Conservation (phyloP, 2,113 vertebrate genomes). For the Seriola dumerili region DNA sequence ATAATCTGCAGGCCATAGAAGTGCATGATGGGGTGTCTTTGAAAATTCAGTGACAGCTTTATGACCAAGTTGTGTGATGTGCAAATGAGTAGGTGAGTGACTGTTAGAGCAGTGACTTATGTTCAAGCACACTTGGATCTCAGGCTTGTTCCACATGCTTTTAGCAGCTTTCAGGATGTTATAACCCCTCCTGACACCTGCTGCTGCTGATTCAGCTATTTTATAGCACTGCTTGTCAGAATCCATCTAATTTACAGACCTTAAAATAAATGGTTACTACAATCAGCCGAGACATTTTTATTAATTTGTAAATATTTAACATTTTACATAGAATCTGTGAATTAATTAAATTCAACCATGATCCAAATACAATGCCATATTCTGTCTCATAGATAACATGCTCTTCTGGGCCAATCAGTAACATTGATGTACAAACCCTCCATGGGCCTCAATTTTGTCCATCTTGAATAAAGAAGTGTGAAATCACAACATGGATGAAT, state of each 20-base stretch:
- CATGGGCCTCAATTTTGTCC: too few relatives aligned
- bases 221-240: conserved; percentile 5
- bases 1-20: conserved; percentile 23
- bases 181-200: conserved; percentile 22
- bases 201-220: conserved; percentile 32
- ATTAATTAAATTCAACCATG: too few relatives aligned
- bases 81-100: conserved; percentile 53
- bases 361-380: too few relatives aligned
- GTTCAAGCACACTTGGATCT: conserved; percentile 16
- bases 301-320: background rate
- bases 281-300: background rate
- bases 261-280: background rate
- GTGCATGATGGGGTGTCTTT: conserved; percentile 54
- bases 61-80: conserved; percentile 47
- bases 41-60: conserved; percentile 60
- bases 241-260: conserved; percentile 1
- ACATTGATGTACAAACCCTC: too few relatives aligned
- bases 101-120: conserved; percentile 24
- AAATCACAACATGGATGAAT: too few relatives aligned
- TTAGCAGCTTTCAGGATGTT: conserved; percentile 9
- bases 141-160: conserved; percentile 3
- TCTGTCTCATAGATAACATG: too few relatives aligned
- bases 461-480: too few relatives aligned
- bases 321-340: too few relatives aligned
- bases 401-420: too few relatives aligned